These are phyloP conservation scores for Catalaphyllia jardinei DNA, from an alignment of 64 coral and sea anemone species.

Conservation along the genomic window DNA sequence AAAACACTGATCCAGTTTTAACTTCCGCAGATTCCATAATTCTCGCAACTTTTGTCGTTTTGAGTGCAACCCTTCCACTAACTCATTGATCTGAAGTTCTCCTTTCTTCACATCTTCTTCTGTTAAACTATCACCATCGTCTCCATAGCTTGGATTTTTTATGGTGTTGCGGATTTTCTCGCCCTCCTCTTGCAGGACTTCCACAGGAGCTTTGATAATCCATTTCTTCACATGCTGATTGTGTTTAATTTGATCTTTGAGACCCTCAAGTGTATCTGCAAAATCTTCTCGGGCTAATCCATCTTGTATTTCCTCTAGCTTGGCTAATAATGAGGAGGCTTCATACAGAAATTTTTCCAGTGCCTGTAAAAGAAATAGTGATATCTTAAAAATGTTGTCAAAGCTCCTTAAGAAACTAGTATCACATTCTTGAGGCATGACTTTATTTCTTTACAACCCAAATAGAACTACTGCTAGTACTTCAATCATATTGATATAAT, in stretches of 20 bases:
- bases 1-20: constrained; percentile 91
- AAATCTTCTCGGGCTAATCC: constrained; percentile 79
- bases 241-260: constrained; percentile 94
- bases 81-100: constrained; percentile 81
- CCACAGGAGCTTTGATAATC: constrained; percentile 97
- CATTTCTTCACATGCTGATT: constrained; percentile 99
- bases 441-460: background rate
- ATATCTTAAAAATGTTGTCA: constrained; percentile 26
- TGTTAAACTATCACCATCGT: constrained; percentile 69
- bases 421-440: background rate
- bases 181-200: constrained; percentile 89
- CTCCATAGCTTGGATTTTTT: constrained; percentile 69
- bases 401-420: background rate
- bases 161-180: constrained; percentile 71
- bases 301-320: constrained; percentile 98
- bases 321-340: constrained; percentile 95
- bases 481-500: background rate
- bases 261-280: constrained; percentile 81
- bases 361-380: constrained; percentile 69
- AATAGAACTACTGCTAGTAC: background rate
- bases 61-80: constrained; percentile 82
- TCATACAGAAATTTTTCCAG: constrained; percentile 99
- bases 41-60: constrained; percentile 95
- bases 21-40: constrained; percentile 91
- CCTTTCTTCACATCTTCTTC: constrained; percentile 82